Percentiles rank a stretch among this genome's conserved stretches.
Evolutionary conservation across 1,140 invertebrate species (phyloP).

Genomic region (Leucophenga varia): DNA sequence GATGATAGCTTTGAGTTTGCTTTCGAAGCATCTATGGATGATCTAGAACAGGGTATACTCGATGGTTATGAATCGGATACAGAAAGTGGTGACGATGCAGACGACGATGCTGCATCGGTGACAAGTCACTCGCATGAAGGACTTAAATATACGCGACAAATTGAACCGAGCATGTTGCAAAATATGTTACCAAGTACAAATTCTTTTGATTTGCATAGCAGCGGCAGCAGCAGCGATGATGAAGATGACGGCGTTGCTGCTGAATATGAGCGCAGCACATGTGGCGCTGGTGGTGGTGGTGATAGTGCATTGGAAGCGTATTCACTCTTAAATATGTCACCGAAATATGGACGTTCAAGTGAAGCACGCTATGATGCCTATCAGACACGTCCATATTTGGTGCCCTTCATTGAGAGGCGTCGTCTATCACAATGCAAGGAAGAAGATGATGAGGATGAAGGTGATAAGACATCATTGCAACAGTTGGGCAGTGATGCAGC

Average conservation of each 20-base stretch:
- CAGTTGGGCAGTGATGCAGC: constrained; percentile 1
- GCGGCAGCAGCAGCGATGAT: constrained; percentile 40
- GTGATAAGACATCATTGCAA: constrained; percentile 29
- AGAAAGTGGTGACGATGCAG: constrained; percentile 37
- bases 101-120: constrained; percentile 22
- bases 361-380: constrained; percentile 31
- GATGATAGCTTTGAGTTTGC: constrained; percentile 45
- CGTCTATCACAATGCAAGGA: constrained; percentile 78
- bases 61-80: constrained; percentile 52
- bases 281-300: no score
- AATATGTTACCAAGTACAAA: constrained; percentile 27
- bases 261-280: constrained; percentile 14
- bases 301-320: no score
- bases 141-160: constrained; percentile 19
- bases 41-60: constrained; percentile 36
- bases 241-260: constrained; percentile 29
- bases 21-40: constrained; percentile 51
- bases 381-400: constrained; percentile 54
- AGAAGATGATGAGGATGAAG: constrained; percentile 72
- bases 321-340: background rate
- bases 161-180: constrained; percentile 21
- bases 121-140: constrained; percentile 17
- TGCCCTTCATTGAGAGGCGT: constrained; percentile 65
- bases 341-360: no score
- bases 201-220: constrained; percentile 46